These are phyloP conservation scores for Drosophila setosimentum DNA, from an alignment of 2,888 invertebrate species.

Conservation along the genomic window DNA sequence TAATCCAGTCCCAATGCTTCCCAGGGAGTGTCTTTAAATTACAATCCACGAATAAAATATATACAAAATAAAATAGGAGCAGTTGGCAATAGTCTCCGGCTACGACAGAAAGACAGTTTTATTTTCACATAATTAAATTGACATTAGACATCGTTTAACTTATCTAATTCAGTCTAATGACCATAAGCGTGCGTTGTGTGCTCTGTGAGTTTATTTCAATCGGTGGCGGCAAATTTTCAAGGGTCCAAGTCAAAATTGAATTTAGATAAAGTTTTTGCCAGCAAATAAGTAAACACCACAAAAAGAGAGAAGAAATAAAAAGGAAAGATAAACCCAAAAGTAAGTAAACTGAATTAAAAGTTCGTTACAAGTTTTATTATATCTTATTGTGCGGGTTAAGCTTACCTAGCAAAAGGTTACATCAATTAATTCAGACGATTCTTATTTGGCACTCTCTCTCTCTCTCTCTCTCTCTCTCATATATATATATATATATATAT, in stretches of 20 bases:
- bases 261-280: slow-evolving; percentile 52
- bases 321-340: slow-evolving; percentile 8
- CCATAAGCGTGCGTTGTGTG: slow-evolving; percentile 43
- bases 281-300: slow-evolving; percentile 20
- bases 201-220: slow-evolving; percentile 1
- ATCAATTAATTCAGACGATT: neutral
- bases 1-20: neutral
- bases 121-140: slow-evolving; percentile 73
- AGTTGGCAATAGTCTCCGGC: neutral
- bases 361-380: slow-evolving; percentile 42
- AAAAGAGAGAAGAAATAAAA: slow-evolving; percentile 24
- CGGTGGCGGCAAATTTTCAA: slow-evolving; percentile 26
- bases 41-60: slow-evolving; percentile 4
- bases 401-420: slow-evolving; percentile 23
- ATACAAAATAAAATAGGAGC: neutral
- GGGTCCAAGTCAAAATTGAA: slow-evolving; percentile 46
- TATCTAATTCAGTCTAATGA: slow-evolving; percentile 65
- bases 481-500: neutral
- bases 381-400: slow-evolving; percentile 6
- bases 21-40: slow-evolving; percentile 4
- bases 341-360: slow-evolving; percentile 54
- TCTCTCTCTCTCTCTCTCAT: neutral
- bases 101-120: slow-evolving; percentile 19
- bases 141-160: slow-evolving; percentile 72
- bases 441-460: neutral